Percentiles rank a stretch among this genome's conserved stretches.
Conservation (phyloP, 1,140 invertebrate species). For the Atopsyche davidsoni region DNA sequence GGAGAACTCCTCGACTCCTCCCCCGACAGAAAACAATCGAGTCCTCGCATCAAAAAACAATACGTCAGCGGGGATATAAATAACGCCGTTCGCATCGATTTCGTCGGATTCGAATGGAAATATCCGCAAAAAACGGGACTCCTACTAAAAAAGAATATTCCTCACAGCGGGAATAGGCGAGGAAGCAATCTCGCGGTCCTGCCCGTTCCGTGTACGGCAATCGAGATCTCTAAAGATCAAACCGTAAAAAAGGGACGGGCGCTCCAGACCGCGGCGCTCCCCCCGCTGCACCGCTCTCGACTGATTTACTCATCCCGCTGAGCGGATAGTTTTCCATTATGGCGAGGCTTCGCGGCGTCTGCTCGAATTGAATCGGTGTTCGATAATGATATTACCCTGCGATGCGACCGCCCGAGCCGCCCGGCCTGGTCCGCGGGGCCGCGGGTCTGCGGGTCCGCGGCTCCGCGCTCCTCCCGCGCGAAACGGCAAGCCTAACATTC, state of each 20-base stretch:
- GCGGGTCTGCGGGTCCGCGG: neutral
- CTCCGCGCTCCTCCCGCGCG: too few species aligned
- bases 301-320: constrained; percentile 5
- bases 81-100: constrained; percentile 26
- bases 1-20: neutral
- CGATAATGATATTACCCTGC: neutral
- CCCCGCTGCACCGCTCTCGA: neutral
- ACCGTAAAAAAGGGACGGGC: constrained; percentile 18
- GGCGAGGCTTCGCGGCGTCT: too few species aligned
- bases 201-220: constrained; percentile 28
- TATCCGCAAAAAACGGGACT: constrained; percentile 13
- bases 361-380: too few species aligned
- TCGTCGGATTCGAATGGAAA: constrained; percentile 21
- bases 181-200: constrained; percentile 23
- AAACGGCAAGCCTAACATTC: constrained; percentile 13
- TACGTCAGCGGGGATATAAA: constrained; percentile 29
- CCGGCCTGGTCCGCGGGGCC: neutral
- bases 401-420: neutral
- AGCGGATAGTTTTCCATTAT: neutral
- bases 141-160: constrained; percentile 17
- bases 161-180: constrained; percentile 7
- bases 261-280: neutral
- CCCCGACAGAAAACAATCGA: constrained; percentile 14
- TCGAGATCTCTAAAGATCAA: constrained; percentile 11
- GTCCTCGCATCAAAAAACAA: constrained; percentile 25